phyloP scores from a whole-genome alignment of 2,797 vertebrate species.

The Malacoctenus gilli region DNA sequence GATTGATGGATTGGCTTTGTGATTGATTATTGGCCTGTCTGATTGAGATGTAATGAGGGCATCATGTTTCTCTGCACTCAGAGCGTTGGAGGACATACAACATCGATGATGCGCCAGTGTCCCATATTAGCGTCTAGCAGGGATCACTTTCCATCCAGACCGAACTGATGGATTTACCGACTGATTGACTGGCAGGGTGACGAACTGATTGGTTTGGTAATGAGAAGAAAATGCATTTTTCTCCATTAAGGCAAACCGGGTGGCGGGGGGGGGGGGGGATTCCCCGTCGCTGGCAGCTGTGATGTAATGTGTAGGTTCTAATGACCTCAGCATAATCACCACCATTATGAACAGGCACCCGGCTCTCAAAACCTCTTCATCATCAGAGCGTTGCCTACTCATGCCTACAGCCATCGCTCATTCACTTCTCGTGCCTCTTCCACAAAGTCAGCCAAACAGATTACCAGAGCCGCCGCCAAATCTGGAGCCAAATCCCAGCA shows the following conservation, averaged over 20 bases:
- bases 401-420: constrained; percentile 52
- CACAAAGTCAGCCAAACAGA: constrained; percentile 40
- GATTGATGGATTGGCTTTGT: constrained; percentile 28
- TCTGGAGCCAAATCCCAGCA: constrained; percentile 44
- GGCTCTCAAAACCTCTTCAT: constrained; percentile 63
- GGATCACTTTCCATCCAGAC: constrained; percentile 32
- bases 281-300: constrained; percentile 50
- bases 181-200: constrained; percentile 50
- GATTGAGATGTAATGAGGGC: constrained; percentile 57
- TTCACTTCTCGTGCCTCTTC: constrained; percentile 31
- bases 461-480: constrained; percentile 35
- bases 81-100: constrained; percentile 35
- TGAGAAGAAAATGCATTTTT: constrained; percentile 59
- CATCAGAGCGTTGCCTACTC: constrained; percentile 60
- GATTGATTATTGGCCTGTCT: constrained; percentile 30
- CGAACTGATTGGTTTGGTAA: constrained; percentile 61
- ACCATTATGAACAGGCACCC: constrained; percentile 60
- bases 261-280: no score
- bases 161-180: constrained; percentile 57
- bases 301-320: constrained; percentile 70
- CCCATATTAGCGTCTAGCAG: constrained; percentile 18
- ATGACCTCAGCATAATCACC: constrained; percentile 76
- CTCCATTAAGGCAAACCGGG: constrained; percentile 54
- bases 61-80: constrained; percentile 43
- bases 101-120: constrained; percentile 57